Percentiles rank a stretch among this genome's conserved stretches.
Evolutionary conservation across 1,140 invertebrate genomes (phyloP).

Genomic region (Littorina saxatilis): DNA sequence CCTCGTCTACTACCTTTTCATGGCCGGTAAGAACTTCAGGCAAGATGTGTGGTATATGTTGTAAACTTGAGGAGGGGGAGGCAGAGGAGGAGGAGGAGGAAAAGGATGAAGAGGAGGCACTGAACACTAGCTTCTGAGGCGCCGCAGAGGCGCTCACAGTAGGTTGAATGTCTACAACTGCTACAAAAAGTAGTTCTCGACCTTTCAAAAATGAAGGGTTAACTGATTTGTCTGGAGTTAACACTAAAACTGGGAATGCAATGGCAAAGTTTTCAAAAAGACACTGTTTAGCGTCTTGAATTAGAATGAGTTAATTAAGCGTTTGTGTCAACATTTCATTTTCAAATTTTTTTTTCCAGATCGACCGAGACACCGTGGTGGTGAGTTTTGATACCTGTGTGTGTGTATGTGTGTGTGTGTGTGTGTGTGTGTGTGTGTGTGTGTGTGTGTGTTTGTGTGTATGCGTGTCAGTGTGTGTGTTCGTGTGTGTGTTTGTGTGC

Average conservation of each 20-base stretch:
- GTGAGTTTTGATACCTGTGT: background rate
- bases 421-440: slow-evolving; percentile 6
- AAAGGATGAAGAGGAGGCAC: too few species aligned
- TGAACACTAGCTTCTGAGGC: too few species aligned
- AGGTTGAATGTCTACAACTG: too few species aligned
- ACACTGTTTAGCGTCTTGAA: too few species aligned
- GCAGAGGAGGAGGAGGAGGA: background rate
- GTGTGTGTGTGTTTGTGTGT: slow-evolving; percentile 22
- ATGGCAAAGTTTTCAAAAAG: too few species aligned
- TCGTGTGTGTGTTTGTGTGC: background rate
- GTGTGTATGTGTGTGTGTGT: background rate
- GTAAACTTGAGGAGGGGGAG: too few species aligned
- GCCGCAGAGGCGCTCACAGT: background rate
- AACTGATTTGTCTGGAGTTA: too few species aligned
- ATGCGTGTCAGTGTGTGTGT: background rate
- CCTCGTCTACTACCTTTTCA: slow-evolving; percentile 42
- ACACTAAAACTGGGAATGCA: too few species aligned
- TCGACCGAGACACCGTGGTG: too few species aligned
- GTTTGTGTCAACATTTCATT: too few species aligned
- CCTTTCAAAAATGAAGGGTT: background rate
- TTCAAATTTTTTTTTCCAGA: too few species aligned
- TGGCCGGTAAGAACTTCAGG: slow-evolving; percentile 28
- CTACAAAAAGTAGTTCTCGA: background rate
- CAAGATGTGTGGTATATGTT: background rate
- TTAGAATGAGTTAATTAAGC: too few species aligned